Percentiles rank a stretch among this genome's conserved stretches.
These are phyloP conservation scores for Euspilapteryx auroguttella DNA, from an alignment of 2,888 invertebrate genomes.

Conservation along the genomic window DNA sequence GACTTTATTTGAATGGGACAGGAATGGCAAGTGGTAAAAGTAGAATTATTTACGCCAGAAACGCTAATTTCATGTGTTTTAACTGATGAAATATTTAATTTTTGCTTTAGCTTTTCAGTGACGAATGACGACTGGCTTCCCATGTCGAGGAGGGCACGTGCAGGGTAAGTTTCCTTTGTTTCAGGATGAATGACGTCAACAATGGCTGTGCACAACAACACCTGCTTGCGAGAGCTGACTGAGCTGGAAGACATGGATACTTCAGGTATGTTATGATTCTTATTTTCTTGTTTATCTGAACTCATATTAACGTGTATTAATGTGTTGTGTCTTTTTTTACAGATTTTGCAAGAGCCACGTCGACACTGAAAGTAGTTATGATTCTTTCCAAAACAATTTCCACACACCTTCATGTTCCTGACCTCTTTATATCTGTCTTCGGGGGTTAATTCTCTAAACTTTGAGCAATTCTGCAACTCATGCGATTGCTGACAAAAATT, in stretches of 20 bases:
- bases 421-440: conserved; percentile 3
- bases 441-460: conserved; percentile 2
- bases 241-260: neutral
- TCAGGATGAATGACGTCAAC: neutral
- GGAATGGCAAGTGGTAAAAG: conserved; percentile 3
- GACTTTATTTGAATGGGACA: conserved; percentile 4
- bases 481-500: conserved; percentile 3
- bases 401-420: conserved; percentile 5
- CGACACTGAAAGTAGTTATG: conserved; percentile 1
- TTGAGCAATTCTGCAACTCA: conserved; percentile 4
- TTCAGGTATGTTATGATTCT: neutral
- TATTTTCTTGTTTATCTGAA: too few species aligned
- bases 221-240: neutral
- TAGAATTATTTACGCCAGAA: conserved; percentile 5
- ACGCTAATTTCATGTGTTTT: too few species aligned
- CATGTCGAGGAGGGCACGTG: neutral
- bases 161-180: neutral
- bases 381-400: conserved; percentile 6
- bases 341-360: conserved; percentile 3
- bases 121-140: conserved; percentile 3
- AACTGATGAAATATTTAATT: too few species aligned
- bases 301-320: conserved; percentile 6
- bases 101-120: conserved; percentile 3
- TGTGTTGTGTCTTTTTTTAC: conserved; percentile 6
- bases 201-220: neutral